Evolutionary conservation across 2,113 vertebrate genomes (phyloP).

Genomic region (Gracilinanus agilis): DNA sequence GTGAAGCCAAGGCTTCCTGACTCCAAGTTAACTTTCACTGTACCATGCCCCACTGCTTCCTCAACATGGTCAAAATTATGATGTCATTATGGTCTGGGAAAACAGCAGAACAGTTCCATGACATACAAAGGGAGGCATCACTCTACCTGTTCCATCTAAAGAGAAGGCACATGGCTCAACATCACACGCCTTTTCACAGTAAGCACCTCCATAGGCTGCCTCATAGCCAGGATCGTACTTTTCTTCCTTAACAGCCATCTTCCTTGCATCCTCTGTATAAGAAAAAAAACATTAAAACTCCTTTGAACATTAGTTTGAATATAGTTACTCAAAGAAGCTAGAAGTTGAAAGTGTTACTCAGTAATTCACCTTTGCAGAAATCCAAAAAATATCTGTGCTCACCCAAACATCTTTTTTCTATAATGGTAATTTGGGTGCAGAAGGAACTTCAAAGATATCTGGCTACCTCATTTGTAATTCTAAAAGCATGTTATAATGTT

Average conservation of each 20-base stretch:
- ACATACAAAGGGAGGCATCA: not conserved
- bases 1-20: not conserved
- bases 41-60: not conserved
- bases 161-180: slow-evolving; percentile 88
- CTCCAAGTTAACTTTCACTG: not conserved
- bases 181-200: slow-evolving; percentile 82
- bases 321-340: not conserved
- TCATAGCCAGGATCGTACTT: slow-evolving; percentile 97
- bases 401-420: not conserved
- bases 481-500: not conserved
- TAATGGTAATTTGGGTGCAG: not conserved
- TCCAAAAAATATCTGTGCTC: not conserved
- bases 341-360: not conserved
- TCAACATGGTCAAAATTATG: not conserved
- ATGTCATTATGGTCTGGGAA: not conserved
- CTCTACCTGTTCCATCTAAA: slow-evolving; percentile 86
- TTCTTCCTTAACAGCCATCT: slow-evolving; percentile 97
- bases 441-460: not conserved
- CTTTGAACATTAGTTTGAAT: not conserved
- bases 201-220: slow-evolving; percentile 92
- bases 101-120: not conserved
- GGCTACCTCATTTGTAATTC: not conserved
- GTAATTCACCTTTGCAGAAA: not conserved
- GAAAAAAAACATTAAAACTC: slow-evolving; percentile 59
- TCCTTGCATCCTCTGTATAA: slow-evolving; percentile 95